phyloP scores from a whole-genome alignment of 2,113 vertebrate genomes.

The Gopherus flavomarginatus region DNA sequence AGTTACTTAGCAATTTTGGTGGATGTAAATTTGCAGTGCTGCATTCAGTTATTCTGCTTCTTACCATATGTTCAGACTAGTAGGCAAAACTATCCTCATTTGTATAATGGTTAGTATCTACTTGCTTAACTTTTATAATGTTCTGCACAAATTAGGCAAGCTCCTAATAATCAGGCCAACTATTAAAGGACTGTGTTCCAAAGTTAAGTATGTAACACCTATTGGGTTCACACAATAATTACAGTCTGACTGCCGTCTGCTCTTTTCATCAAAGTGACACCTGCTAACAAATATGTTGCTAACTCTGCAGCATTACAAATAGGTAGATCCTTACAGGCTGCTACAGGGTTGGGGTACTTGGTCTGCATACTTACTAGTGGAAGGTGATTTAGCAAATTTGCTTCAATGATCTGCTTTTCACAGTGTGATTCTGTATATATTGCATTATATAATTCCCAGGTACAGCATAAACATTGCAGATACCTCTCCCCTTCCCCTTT shows the following conservation, averaged over 20 bases:
- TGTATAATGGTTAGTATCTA: constrained; percentile 77
- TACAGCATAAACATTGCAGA: neutral
- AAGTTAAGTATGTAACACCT: constrained; percentile 72
- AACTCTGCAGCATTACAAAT: constrained; percentile 76
- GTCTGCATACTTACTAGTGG: constrained; percentile 24
- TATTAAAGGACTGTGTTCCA: constrained; percentile 72
- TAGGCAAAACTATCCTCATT: constrained; percentile 76
- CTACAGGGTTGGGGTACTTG: neutral
- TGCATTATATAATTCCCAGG: constrained; percentile 40
- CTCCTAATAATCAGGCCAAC: constrained; percentile 60
- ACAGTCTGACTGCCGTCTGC: constrained; percentile 73
- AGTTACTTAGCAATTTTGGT: constrained; percentile 80
- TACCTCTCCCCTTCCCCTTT: constrained; percentile 27
- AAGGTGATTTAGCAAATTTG: constrained; percentile 60
- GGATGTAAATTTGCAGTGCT: constrained; percentile 80
- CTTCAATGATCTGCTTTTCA: constrained; percentile 50
- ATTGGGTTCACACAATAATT: constrained; percentile 75
- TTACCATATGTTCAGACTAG: constrained; percentile 76
- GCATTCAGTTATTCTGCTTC: constrained; percentile 77
- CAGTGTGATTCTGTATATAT: constrained; percentile 34
- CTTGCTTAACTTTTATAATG: constrained; percentile 76
- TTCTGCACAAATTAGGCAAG: constrained; percentile 69
- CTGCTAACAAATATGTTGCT: constrained; percentile 76
- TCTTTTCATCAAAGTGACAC: constrained; percentile 74
- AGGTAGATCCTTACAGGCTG: constrained; percentile 62